phyloP scores from a whole-genome alignment of 2,888 invertebrate species.

The Unio delphinus region DNA sequence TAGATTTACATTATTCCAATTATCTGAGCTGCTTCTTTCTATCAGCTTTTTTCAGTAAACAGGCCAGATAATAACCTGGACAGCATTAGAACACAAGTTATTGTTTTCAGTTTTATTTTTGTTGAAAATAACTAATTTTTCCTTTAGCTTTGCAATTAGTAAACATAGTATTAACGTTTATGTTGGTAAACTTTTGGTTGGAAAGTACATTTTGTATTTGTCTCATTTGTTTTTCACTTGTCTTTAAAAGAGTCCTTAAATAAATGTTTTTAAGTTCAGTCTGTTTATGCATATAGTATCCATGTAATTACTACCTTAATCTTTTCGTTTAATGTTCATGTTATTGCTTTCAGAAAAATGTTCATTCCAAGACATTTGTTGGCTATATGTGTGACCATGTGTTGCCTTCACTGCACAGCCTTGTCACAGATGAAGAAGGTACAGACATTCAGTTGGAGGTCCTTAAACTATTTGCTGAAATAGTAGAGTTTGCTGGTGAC shows the following conservation, averaged over 20 bases:
- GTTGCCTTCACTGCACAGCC: slow-evolving; percentile 76
- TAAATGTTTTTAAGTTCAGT: neutral
- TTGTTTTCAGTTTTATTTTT: too few relatives aligned
- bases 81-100: too few relatives aligned
- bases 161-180: too few relatives aligned
- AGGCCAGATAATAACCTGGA: too few relatives aligned
- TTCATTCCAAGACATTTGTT: slow-evolving; percentile 88
- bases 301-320: neutral
- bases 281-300: neutral
- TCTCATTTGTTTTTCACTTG: too few relatives aligned
- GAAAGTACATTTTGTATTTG: too few relatives aligned
- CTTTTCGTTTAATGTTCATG: neutral
- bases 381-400: slow-evolving; percentile 89
- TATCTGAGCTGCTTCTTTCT: too few relatives aligned
- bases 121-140: too few relatives aligned
- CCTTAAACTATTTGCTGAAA: slow-evolving; percentile 89
- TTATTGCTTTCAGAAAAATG: slow-evolving; percentile 79
- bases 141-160: too few relatives aligned
- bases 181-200: too few relatives aligned
- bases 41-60: too few relatives aligned
- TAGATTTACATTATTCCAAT: too few relatives aligned
- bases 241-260: neutral
- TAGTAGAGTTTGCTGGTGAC: slow-evolving; percentile 84
- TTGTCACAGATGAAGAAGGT: slow-evolving; percentile 52
- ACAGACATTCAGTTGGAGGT: slow-evolving; percentile 80